Base-by-base conservation (phyloP, 1,140 invertebrate genomes). In the Lepidurus arcticus region DNA sequence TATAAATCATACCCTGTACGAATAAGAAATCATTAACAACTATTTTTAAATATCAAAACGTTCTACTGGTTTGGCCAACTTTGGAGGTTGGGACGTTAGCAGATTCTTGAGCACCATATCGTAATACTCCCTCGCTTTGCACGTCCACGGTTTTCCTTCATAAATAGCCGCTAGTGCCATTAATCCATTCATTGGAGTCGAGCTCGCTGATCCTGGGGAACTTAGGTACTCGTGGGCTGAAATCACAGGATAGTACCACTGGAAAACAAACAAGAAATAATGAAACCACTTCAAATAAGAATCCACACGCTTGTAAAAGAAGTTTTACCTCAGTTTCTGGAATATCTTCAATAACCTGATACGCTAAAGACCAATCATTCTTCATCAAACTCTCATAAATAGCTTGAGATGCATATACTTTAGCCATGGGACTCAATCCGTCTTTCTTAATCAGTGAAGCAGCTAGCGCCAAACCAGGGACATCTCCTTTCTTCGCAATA, bases 401-500 rank as follows among this genome's bases (percentile, higher is more conserved):
- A 21, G 53, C 53, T 65, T 65, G 53, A 16, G 53, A 65, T 7
- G 53, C 53, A 65, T 65, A 65, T 13, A 65, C 53, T 16, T 65
- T 65, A 65, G 53, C 1, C 53, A 65, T 65, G 13, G 53, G 53
- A 65, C 53, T 65, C 2, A 21, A 13, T 13, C 53, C 53, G 21
- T 65, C 53, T 21, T 65, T 65, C 13, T 65, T 65, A 21, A 65
- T n/a, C 53, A 65, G 13, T 7, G 13, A 21, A 65, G 53, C 53
- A n/a, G 53, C 53, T 16, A 65, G 21, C 13, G 53, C 53, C 21
- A 65, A 65, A 21, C 53, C 53, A 7, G 53, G 21, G 0, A 65
- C 53, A 16, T 65, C 53, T 65, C 53, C 53, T 21, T 65, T 65
- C 53, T 65, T 65, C 53, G 53, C 53, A 5, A 65, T 65, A 65